Evolutionary conservation across 2,113 vertebrate genomes (phyloP).

Genomic region (Riparia riparia): DNA sequence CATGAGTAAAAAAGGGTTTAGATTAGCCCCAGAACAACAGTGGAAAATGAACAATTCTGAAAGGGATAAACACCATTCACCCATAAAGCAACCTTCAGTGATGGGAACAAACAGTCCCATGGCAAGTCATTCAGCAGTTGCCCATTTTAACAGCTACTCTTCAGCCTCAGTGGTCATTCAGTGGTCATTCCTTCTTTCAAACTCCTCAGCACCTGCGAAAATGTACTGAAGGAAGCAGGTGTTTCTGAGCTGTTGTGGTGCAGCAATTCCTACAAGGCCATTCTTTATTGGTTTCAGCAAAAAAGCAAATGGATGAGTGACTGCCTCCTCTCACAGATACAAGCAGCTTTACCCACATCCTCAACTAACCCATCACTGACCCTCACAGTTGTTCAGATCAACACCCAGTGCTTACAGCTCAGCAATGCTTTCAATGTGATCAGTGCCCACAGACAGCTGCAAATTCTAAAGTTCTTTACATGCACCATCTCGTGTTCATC

Average conservation of each 20-base stretch:
- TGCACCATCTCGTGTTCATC: not conserved
- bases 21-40: not conserved
- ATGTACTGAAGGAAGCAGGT: not conserved
- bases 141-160: not conserved
- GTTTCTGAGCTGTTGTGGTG: not conserved
- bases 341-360: not conserved
- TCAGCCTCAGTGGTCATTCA: not conserved
- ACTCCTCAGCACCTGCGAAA: not conserved
- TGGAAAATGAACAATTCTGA: not conserved
- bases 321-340: not conserved
- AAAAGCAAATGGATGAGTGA: not conserved
- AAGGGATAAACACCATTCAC: not conserved
- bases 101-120: not conserved
- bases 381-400: not conserved
- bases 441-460: not conserved
- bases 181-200: not conserved
- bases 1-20: not conserved
- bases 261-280: fast-evolving
- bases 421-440: not conserved
- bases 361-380: not conserved
- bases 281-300: not conserved
- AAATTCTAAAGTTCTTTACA: not conserved
- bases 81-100: not conserved
- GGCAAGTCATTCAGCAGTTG: not conserved
- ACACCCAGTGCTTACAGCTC: not conserved